Evolutionary conservation across 2,888 invertebrate genomes (phyloP).

Genomic region (Copidosoma aretas): DNA sequence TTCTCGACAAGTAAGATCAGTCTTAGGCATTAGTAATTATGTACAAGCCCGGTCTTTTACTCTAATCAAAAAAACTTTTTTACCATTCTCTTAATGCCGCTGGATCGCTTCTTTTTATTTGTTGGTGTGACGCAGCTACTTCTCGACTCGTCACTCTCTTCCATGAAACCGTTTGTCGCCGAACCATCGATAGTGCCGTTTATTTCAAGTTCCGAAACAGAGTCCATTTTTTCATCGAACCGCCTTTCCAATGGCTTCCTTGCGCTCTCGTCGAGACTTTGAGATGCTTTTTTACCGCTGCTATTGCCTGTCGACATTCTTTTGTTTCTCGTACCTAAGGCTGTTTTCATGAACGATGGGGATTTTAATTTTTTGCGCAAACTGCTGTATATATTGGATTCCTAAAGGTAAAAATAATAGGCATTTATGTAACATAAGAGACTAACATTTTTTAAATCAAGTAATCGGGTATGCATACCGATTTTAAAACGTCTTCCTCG

Average conservation of each 20-base stretch:
- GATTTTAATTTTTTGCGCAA: conserved; percentile 49
- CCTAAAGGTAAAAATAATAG: conserved; percentile 7
- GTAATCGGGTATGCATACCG: conserved; percentile 11
- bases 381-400: conserved; percentile 12
- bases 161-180: conserved; percentile 43
- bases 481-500: conserved; percentile 29
- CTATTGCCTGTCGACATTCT: conserved; percentile 46
- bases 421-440: not conserved
- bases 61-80: conserved; percentile 78
- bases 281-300: conserved; percentile 23
- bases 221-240: conserved; percentile 19
- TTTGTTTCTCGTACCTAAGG: conserved; percentile 59
- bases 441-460: not conserved
- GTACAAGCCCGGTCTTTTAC: conserved; percentile 43
- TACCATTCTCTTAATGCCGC: conserved; percentile 77
- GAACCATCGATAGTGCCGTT: conserved; percentile 35
- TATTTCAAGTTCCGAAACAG: conserved; percentile 13
- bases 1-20: conserved; percentile 35
- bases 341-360: conserved; percentile 63
- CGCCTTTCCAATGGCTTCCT: conserved; percentile 4
- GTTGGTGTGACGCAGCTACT: conserved; percentile 49
- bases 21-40: conserved; percentile 35
- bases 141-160: conserved; percentile 55
- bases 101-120: conserved; percentile 70
- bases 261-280: conserved; percentile 15